These are phyloP conservation scores for Anguilla megastoma DNA, from an alignment of 2,797 vertebrate genomes.

Conservation along the genomic window DNA sequence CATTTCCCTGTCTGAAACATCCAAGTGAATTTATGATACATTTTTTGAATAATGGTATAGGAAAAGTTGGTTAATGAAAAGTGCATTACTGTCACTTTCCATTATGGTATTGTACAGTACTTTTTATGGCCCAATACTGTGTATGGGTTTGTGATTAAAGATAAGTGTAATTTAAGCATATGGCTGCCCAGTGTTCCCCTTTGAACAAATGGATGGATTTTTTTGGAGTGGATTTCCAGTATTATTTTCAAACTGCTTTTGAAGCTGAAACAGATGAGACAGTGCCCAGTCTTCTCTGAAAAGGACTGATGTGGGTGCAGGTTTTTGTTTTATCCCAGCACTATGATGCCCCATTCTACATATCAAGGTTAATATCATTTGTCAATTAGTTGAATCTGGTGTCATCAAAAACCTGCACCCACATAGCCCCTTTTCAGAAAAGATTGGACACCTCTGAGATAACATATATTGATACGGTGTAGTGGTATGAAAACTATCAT, in stretches of 20 bases:
- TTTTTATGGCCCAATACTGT: neutral
- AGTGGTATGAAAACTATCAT: neutral
- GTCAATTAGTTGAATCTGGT: no score
- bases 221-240: neutral
- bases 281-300: neutral
- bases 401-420: no score
- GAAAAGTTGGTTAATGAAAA: slow-evolving; percentile 19
- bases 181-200: slow-evolving; percentile 7
- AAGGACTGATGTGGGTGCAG: neutral
- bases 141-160: slow-evolving; percentile 19
- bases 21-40: slow-evolving; percentile 29
- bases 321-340: neutral
- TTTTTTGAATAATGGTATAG: neutral
- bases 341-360: no score
- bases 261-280: neutral
- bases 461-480: no score
- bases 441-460: no score
- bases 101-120: neutral
- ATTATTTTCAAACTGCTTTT: neutral
- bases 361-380: no score
- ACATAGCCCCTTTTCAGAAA: no score
- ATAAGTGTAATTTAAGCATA: slow-evolving; percentile 26
- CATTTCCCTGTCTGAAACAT: slow-evolving; percentile 16
- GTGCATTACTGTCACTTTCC: slow-evolving; percentile 26
- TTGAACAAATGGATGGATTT: slow-evolving; percentile 7